Base-by-base conservation (phyloP, 2,797 vertebrate genomes). In the Tragelaphus oryx region DNA sequence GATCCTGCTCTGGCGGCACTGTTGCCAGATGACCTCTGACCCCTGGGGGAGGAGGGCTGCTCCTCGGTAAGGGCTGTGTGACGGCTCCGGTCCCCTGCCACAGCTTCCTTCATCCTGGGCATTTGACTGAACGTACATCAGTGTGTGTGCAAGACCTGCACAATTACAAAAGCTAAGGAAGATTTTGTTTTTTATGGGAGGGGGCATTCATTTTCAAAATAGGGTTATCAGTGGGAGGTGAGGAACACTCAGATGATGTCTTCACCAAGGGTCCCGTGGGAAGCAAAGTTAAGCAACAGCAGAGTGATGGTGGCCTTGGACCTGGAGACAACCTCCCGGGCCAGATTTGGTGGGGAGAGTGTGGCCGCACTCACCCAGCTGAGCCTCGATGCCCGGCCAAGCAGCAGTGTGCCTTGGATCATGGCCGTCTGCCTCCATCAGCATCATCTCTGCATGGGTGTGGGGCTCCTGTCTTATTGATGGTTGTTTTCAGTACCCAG, bases 351-450 rank as follows among this genome's bases (percentile, higher is more conserved):
- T 46, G 68, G 4, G 8, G 55, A 41, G 12, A 57, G 71, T 4
- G 13, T 33, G 0, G 5, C 20, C 0, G 0, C 6, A 2, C 82
- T 62, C 20, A 3, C 0, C 10, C 65, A 20, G 9, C 55, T 26
- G 50, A 76, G 17, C 17, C n/a, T 46, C 4, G 37, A 17, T 41
- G 68, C 57, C 48, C 3, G 18, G 55, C 71, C 52, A 22, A 50
- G 26, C 41, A 22, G 60, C 17, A 10, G 24, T 3, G 28, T 22
- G 5, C 48, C 46, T 28, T 24, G 14, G 4, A 4, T 9, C 2
- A 16, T 4, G 2, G 10, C 96, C 93, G 22, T 84, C 83, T 78
- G 86, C 86, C 80, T 62, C 48, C 20, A 3, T 46, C 4, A 0
- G 22, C 46, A 12, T 6, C 26, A 0, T 59, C 20, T 54, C 18